These are phyloP conservation scores for Chydorus sphaericus DNA, from an alignment of 2,888 invertebrate genomes.

Conservation along the genomic window DNA sequence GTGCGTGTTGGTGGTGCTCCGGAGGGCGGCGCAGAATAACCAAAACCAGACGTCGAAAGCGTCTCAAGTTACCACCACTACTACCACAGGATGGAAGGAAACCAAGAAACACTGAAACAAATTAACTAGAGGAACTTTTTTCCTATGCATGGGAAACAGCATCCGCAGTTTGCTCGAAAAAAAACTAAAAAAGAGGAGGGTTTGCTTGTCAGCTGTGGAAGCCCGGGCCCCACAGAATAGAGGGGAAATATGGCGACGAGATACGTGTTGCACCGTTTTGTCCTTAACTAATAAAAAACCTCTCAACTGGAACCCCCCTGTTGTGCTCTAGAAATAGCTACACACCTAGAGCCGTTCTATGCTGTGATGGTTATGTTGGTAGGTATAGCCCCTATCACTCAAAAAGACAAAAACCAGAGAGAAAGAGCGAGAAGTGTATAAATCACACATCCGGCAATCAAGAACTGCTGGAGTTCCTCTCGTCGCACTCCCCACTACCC, in stretches of 20 bases:
- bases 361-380: neutral
- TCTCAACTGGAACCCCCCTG: too few relatives aligned
- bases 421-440: neutral
- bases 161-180: neutral
- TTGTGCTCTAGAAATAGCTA: neutral
- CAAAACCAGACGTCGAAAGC: constrained; percentile 7
- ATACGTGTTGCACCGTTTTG: too few relatives aligned
- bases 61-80: neutral
- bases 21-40: neutral
- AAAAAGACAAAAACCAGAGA: neutral
- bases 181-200: neutral
- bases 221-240: too few relatives aligned
- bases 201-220: too few relatives aligned
- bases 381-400: neutral
- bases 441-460: neutral
- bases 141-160: neutral
- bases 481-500: too few relatives aligned
- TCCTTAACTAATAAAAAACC: too few relatives aligned
- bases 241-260: too few relatives aligned
- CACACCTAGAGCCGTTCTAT: neutral
- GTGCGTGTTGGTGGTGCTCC: neutral
- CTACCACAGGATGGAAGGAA: neutral
- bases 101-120: neutral
- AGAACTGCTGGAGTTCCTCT: neutral
- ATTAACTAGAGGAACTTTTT: constrained; percentile 3